phyloP scores from a whole-genome alignment of 2,888 invertebrate genomes.

The Sinelater perroti region DNA sequence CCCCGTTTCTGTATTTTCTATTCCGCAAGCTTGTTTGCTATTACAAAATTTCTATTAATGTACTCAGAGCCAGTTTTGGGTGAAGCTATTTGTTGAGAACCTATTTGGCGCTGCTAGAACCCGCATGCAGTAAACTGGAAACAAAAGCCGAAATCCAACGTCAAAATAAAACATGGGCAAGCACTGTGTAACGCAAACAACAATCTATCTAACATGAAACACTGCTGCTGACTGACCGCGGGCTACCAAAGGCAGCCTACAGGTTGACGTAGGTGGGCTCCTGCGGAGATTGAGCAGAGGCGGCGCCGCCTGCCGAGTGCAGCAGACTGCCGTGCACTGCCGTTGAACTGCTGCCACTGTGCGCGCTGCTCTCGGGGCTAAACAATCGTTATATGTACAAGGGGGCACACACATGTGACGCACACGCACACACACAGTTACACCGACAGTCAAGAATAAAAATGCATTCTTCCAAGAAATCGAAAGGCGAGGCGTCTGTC shows the following conservation, averaged over 20 bases:
- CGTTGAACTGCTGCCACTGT: slow-evolving; percentile 56
- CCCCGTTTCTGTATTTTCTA: too few relatives aligned
- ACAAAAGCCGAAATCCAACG: not conserved
- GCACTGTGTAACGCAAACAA: slow-evolving; percentile 40
- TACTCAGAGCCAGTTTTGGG: too few relatives aligned
- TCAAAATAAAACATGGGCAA: slow-evolving; percentile 25
- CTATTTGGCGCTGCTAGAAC: too few relatives aligned
- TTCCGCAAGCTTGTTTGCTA: too few relatives aligned
- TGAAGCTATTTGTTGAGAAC: too few relatives aligned
- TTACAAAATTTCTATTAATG: too few relatives aligned
- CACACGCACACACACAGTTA: slow-evolving; percentile 44
- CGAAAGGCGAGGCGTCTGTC: slow-evolving; percentile 21
- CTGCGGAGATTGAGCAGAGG: slow-evolving; percentile 75
- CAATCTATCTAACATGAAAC: slow-evolving; percentile 50
- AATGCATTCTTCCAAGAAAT: slow-evolving; percentile 36
- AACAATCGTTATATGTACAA: slow-evolving; percentile 62
- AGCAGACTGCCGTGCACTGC: slow-evolving; percentile 59
- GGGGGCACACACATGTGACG: slow-evolving; percentile 51
- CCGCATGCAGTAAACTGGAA: slow-evolving; percentile 18
- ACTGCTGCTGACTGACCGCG: slow-evolving; percentile 62
- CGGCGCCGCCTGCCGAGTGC: slow-evolving; percentile 65
- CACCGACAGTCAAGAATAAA: slow-evolving; percentile 36
- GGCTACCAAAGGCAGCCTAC: slow-evolving; percentile 39
- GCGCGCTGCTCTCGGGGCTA: slow-evolving; percentile 61
- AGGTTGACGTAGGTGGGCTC: slow-evolving; percentile 95